These are phyloP conservation scores for Formicarius rufipectus DNA, from an alignment of 2,113 vertebrate genomes.

Conservation along the genomic window DNA sequence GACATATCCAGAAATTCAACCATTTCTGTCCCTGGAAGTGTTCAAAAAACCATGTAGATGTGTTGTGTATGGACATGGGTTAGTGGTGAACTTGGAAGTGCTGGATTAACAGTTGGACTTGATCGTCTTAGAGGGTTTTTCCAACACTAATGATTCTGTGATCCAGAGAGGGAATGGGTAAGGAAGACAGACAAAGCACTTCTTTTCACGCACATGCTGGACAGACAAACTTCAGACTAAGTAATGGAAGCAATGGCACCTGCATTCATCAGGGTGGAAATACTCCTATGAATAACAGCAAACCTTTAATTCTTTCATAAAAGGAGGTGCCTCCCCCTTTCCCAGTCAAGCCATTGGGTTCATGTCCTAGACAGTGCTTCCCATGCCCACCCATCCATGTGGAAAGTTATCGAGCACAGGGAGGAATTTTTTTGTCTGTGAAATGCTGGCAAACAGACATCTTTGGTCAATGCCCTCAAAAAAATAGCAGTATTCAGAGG, in stretches of 20 bases:
- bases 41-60: background rate
- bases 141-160: background rate
- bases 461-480: background rate
- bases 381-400: rapidly evolving
- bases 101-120: background rate
- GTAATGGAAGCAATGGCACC: background rate
- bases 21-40: background rate
- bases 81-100: background rate
- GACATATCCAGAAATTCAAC: background rate
- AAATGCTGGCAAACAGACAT: background rate
- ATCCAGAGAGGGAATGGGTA: background rate
- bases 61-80: background rate
- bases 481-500: background rate
- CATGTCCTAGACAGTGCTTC: background rate
- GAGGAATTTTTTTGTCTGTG: background rate
- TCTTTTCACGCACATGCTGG: background rate
- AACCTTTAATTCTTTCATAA: background rate
- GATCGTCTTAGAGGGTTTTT: background rate
- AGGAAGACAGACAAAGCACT: background rate
- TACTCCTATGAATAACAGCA: background rate
- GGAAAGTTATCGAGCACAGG: background rate
- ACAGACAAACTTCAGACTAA: background rate
- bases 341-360: background rate
- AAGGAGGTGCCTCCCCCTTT: background rate
- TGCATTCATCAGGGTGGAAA: background rate